Evolutionary conservation across 2,113 vertebrate genomes (phyloP).

Genomic region (Rhombomys opimus): DNA sequence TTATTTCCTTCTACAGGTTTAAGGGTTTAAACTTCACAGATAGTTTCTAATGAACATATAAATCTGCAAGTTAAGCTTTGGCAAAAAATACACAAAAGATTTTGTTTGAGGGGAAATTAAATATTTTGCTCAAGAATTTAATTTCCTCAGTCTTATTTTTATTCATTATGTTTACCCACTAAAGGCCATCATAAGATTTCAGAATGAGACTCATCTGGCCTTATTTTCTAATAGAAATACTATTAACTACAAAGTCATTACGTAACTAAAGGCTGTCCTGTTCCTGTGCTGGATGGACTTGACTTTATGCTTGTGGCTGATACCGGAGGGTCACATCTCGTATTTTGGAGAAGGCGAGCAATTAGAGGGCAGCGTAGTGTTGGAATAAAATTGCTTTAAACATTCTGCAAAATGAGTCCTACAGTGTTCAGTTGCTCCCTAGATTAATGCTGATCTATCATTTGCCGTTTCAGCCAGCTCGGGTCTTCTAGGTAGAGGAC

Average conservation of each 20-base stretch:
- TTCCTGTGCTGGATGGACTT: background rate
- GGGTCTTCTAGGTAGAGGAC: background rate
- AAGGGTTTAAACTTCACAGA: slow-evolving; percentile 58
- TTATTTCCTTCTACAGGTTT: background rate
- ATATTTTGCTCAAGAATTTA: slow-evolving; percentile 66
- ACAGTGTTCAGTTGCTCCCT: background rate
- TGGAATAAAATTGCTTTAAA: slow-evolving; percentile 6
- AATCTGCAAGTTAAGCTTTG: slow-evolving; percentile 47
- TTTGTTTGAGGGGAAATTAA: slow-evolving; percentile 68
- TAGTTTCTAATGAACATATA: slow-evolving; percentile 28
- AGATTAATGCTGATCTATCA: background rate
- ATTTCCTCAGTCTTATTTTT: slow-evolving; percentile 71
- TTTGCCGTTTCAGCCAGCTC: background rate
- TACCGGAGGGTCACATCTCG: background rate
- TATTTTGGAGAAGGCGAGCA: slow-evolving; percentile 9
- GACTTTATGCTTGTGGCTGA: background rate
- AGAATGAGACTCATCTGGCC: slow-evolving; percentile 55
- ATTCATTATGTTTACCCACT: background rate
- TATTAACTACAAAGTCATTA: slow-evolving; percentile 17
- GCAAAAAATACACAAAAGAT: slow-evolving; percentile 22
- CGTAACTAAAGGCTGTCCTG: background rate
- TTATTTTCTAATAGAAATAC: slow-evolving; percentile 49
- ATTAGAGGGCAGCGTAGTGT: background rate
- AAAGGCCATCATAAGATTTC: slow-evolving; percentile 41
- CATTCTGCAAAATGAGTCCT: background rate